Base-by-base conservation (phyloP, 2,888 invertebrate species). In the Orthosia gracilis region DNA sequence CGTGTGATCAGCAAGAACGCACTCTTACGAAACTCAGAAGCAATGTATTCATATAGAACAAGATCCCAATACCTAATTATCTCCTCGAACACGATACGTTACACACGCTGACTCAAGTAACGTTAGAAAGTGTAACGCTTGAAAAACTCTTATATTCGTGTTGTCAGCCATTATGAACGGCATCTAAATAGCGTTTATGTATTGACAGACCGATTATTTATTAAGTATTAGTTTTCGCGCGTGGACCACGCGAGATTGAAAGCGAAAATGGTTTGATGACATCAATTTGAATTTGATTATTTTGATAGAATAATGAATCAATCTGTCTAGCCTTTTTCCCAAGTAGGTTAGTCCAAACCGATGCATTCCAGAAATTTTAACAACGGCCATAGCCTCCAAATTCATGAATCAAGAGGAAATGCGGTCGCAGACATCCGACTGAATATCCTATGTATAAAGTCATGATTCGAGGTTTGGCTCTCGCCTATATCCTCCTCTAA, bases 101-200 rank as follows among this genome's bases (percentile, higher is more conserved):
- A 76, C 79, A 80, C 73, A 59, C 64, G 21, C 40, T 75, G 77
- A 63, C 58, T 81, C 45, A 59, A 72, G 69, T 54, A 21, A 70
- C 78, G 83, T 79, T 87, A 88, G 86, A 88, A 88, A 88, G 87
- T 87, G 88, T 83, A 82, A 80, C 82, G 85, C 76, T 73, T 78
- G 73, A 76, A 64, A 73, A 63, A 65, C 50, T 76, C n/a, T 57
- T 45, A 65, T 64, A 76, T 83, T 85, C 87, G 87, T 88, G 87
- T 74, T 82, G 62, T n/a, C 9, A 52, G 31, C 73, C 69, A 80
- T 88, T 87, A 84, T 65, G 15, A 50, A 58, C 13, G 54, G 57
- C 69, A 78, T 83, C 83, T 76, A 82, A 86, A 83, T 78, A 80
- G 61, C 77, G 70, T 80, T 84, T 81, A 80, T 63, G 65, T 82